Base-by-base conservation (phyloP, 2,888 invertebrate genomes). In the Matsumyia berberina region DNA sequence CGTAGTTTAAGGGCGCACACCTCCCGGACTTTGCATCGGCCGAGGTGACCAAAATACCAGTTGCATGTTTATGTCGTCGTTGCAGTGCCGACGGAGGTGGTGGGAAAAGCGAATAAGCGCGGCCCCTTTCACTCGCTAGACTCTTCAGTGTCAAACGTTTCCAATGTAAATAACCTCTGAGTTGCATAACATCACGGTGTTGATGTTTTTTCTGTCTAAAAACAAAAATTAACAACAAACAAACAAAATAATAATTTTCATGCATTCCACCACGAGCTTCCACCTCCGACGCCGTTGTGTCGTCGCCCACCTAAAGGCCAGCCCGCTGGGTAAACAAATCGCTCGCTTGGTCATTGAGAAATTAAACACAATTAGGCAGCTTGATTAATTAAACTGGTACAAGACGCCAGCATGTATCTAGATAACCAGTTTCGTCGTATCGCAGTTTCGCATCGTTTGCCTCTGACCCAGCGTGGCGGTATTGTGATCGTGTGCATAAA, bases 91-190 rank as follows among this genome's bases (percentile, higher is more conserved):
- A 15, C 12, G 31, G 3, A 9, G n/a, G 9, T 15, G n/a, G 19
- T 55, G 44, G 29, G 35, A 55, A 24, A 64, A 64, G 53, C 76
- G 44, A 51, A 31, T 49, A 39, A 67, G 55, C 79, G 64, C 73
- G 46, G 73, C 73, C 73, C 79, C 66, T 37, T 64, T 69, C 44
- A 8, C 37, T 33, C 12, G 39, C 37, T 57, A 62, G 15, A 53
- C 15, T 73, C 42, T 35, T 46, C 51, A 67, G 42, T 74, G 49
- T 64, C 67, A 46, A 33, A 62, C 24, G 29, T 17, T 42, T 37
- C 29, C 67, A 81, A 69, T 69, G 80, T 74, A 81, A 81, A 81
- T 76, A 81, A 76, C 76, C 62, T 69, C 64, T 69, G 24, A 46
- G 51, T 79, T 66, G 64, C 57, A 53, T 44, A 44, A 35, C 19